Percentiles rank a stretch among this genome's conserved stretches.
phyloP scores from a whole-genome alignment of 2,888 invertebrate species.

The Phasia obesa region DNA sequence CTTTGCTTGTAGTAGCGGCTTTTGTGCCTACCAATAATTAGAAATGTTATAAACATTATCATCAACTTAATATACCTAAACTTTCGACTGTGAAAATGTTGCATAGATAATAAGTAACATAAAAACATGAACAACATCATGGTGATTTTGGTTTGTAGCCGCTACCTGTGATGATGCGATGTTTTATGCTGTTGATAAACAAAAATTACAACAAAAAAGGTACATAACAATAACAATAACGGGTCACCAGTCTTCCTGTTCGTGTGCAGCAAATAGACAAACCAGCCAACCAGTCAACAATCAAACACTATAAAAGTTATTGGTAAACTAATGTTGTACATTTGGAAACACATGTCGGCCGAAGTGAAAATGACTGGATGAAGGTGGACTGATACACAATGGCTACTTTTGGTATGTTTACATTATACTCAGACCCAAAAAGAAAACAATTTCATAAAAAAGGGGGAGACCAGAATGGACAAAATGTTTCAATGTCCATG shows the following conservation, averaged over 20 bases:
- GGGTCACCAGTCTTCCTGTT: constrained; percentile 63
- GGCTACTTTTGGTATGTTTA: constrained; percentile 60
- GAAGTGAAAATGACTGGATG: constrained; percentile 20
- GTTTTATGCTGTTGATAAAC: constrained; percentile 50
- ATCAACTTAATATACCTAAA: not conserved
- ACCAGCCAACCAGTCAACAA: constrained; percentile 43
- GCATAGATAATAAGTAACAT: constrained; percentile 18
- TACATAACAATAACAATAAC: constrained; percentile 52
- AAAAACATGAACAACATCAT: constrained; percentile 62
- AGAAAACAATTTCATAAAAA: not conserved
- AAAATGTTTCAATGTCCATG: constrained; percentile 34
- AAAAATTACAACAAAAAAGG: constrained; percentile 57
- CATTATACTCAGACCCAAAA: constrained; percentile 46
- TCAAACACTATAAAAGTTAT: constrained; percentile 63
- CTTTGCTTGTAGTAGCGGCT: too few relatives aligned
- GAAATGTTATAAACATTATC: not conserved
- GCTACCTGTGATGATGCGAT: constrained; percentile 62
- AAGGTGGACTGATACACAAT: constrained; percentile 11
- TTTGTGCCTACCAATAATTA: not conserved
- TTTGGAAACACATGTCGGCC: constrained; percentile 67
- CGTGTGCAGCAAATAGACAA: constrained; percentile 54
- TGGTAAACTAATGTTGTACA: constrained; percentile 69
- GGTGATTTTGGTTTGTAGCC: constrained; percentile 60
- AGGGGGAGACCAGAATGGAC: constrained; percentile 15
- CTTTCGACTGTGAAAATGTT: not conserved